Evolutionary conservation across 2,888 invertebrate species (phyloP), one percentile per base, ranked within the genome.

Genomic region (Pristionchus maxplancki): DNA sequence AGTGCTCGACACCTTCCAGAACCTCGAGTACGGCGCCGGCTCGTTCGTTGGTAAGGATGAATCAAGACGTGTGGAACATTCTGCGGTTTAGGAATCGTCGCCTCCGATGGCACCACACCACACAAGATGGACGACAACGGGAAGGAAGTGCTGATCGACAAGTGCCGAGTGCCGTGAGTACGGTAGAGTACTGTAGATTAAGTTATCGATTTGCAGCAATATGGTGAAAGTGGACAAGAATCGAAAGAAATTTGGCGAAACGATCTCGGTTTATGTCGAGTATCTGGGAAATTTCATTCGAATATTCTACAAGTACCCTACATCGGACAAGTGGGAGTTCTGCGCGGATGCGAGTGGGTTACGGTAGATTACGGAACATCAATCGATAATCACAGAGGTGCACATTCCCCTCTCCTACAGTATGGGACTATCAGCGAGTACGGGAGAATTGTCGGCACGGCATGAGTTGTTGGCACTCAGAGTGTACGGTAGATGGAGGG

Each of bases 241-340:
- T 20, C 34, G 71, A 1, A 37, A 37, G 71, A 34, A 71, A 37
- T 37, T 71, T n/a, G 71, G 17, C 48, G 81, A 44, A 28, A 81
- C 81, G 48, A 28, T 81, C 31, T 48, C 48, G 5, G 44, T 81
- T 0, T 50, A 28, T 13, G 20, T 81, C 81, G 81, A 81, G 81
- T 81, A 81, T 48, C 48, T 81, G 15, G 48, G 48, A 17, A 50
- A 37, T 37, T 8, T 50, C 28, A 81, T 81, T 34, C 48, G 48
- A 13, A 34, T 81, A 48, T 81, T 48, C 81, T 81, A 81, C 48
- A 81, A 81, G 81, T 81, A 81, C 48, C 71, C 71, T 37, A 17
- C 28, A 5, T 34, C 37, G 37, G 20, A 17, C 20, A 20, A 71
- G 37, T 71, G 71, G 71, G 37, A 34, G 71, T 48, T 44, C 44